These are phyloP conservation scores for Microtus oregoni DNA, from an alignment of 2,113 vertebrate genomes.

Conservation along the genomic window DNA sequence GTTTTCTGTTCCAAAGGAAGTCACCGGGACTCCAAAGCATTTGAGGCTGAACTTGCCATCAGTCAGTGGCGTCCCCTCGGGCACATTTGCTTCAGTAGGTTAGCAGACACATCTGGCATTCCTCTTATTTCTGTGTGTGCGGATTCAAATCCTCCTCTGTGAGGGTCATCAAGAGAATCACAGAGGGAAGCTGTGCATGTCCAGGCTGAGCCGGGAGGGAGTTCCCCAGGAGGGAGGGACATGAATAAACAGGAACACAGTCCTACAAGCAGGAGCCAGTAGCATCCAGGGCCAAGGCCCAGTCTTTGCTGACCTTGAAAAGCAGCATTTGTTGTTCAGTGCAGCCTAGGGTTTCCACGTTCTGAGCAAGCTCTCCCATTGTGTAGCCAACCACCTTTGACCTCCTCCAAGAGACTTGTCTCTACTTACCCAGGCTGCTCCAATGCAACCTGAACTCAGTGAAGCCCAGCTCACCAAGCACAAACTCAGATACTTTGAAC, in stretches of 20 bases:
- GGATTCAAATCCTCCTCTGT: not conserved
- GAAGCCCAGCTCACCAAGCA: not conserved
- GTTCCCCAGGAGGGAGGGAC: accelerated
- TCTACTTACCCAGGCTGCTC: not conserved
- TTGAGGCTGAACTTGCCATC: not conserved
- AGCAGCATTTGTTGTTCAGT: not conserved
- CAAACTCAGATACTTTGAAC: accelerated
- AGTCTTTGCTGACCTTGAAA: not conserved
- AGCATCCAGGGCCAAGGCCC: accelerated
- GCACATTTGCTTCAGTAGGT: not conserved
- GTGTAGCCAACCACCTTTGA: not conserved
- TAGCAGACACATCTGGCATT: not conserved
- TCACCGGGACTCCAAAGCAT: not conserved
- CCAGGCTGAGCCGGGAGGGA: accelerated
- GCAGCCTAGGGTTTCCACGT: not conserved
- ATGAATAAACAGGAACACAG: accelerated
- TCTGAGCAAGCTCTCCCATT: not conserved
- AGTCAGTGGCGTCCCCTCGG: not conserved
- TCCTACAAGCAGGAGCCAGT: no score
- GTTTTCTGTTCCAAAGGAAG: not conserved
- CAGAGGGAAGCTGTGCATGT: accelerated
- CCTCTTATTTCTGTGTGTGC: accelerated
- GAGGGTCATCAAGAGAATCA: accelerated
- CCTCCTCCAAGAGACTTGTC: not conserved
- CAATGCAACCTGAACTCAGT: accelerated